Conservation (phyloP, 2,888 invertebrate species). For the Aleiodes alternator region DNA sequence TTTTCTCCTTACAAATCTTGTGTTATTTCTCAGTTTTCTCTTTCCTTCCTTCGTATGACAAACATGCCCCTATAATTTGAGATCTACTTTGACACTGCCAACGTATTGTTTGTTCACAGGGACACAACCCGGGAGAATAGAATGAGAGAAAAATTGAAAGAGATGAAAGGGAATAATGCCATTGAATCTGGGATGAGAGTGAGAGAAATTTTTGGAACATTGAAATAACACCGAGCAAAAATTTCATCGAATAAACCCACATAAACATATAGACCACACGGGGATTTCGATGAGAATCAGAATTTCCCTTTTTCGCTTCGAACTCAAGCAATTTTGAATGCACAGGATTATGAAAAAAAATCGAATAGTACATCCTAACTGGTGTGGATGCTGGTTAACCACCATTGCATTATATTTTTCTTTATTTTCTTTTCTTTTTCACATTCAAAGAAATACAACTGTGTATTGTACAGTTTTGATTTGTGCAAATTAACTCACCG, state of each 20-base stretch:
- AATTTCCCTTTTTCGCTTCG: background rate
- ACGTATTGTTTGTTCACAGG: background rate
- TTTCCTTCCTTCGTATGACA: background rate
- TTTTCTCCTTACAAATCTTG: conserved; percentile 3
- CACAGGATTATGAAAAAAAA: background rate
- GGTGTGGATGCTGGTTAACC: conserved; percentile 26
- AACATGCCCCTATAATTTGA: background rate
- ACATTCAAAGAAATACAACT: conserved; percentile 4
- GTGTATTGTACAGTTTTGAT: conserved; percentile 13
- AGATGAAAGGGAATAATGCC: background rate
- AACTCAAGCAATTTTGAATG: conserved; percentile 5
- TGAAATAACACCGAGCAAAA: conserved; percentile 12
- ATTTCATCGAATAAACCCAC: conserved; percentile 14
- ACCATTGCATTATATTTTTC: conserved; percentile 2
- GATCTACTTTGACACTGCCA: background rate
- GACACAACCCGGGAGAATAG: background rate
- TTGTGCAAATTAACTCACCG: conserved; percentile 11
- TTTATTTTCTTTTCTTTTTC: background rate
- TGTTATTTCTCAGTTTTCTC: background rate
- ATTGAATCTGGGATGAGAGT: conserved; percentile 6
- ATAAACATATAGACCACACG: background rate
- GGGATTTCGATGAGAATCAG: conserved; percentile 31
- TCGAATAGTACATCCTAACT: conserved; percentile 19
- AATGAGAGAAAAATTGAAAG: background rate
- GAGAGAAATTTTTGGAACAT: conserved; percentile 7